Evolutionary conservation across 2,888 invertebrate species (phyloP).

Genomic region (Dicyrtoma fusca): DNA sequence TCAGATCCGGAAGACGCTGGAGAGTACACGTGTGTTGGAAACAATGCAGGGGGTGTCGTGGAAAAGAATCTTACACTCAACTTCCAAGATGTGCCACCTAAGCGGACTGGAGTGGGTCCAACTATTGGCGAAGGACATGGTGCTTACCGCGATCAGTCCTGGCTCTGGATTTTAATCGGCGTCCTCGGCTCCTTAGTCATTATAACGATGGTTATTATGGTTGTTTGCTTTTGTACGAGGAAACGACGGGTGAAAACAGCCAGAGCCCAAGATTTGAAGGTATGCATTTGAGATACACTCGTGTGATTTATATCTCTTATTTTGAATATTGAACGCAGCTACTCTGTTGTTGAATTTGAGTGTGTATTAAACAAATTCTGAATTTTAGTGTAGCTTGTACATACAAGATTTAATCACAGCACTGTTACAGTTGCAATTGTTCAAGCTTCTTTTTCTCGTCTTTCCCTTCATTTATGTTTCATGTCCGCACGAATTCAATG

Average conservation of each 20-base stretch:
- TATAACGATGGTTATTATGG: constrained; percentile 41
- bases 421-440: too few species aligned
- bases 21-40: constrained; percentile 80
- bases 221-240: constrained; percentile 48
- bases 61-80: constrained; percentile 74
- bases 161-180: constrained; percentile 49
- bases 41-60: constrained; percentile 75
- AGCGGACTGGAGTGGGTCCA: constrained; percentile 44
- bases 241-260: constrained; percentile 45
- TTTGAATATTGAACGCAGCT: too few species aligned
- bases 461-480: too few species aligned
- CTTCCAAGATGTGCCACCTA: constrained; percentile 58
- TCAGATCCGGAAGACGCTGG: constrained; percentile 81
- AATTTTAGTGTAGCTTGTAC: too few species aligned
- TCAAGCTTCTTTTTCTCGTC: too few species aligned
- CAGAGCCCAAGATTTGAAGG: constrained; percentile 50
- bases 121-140: constrained; percentile 44
- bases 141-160: constrained; percentile 39
- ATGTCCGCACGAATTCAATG: too few species aligned
- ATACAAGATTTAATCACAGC: too few species aligned
- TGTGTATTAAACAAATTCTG: too few species aligned
- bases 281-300: too few species aligned
- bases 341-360: too few species aligned
- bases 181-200: constrained; percentile 39
- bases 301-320: too few species aligned